Percentiles rank a stretch among this genome's conserved stretches.
Conservation (phyloP, 2,888 invertebrate species). For the Fabriciana adippe region DNA sequence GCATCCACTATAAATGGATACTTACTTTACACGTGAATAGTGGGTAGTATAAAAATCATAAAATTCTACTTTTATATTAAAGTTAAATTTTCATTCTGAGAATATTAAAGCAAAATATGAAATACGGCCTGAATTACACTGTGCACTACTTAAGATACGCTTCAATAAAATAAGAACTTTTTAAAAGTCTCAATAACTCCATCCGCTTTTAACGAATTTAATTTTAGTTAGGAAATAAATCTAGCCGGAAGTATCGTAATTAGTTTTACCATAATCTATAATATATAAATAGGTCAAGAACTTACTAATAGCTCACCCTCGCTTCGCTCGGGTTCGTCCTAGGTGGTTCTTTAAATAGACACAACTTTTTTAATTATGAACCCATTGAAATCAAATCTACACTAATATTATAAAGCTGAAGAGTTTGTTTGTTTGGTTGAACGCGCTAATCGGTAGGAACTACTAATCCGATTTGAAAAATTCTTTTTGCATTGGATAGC, state of each 20-base stretch:
- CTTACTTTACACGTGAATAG: neutral
- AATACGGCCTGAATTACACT: constrained; percentile 1
- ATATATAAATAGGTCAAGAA: neutral
- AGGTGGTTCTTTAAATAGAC: too few species aligned
- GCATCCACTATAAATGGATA: neutral
- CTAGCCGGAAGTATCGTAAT: neutral
- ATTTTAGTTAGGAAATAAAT: constrained; percentile 13
- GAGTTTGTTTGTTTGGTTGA: too few species aligned
- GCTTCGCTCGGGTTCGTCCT: too few species aligned
- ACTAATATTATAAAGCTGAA: too few species aligned
- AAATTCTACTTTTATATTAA: neutral
- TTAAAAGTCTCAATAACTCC: constrained; percentile 7
- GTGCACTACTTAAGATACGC: constrained; percentile 8
- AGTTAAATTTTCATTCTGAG: neutral
- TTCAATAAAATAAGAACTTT: constrained; percentile 16
- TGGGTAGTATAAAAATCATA: constrained; percentile 3
- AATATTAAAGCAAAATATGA: constrained; percentile 14
- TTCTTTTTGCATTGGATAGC: too few species aligned
- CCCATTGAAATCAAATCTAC: too few species aligned
- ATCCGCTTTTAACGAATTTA: constrained; percentile 5
- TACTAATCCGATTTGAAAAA: too few species aligned
- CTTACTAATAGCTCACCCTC: too few species aligned
- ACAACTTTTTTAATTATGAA: too few species aligned
- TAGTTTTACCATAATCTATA: neutral
- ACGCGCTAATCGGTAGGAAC: too few species aligned